A percentile compares a stretch with the other conserved stretches of the same genome.
phyloP scores from a whole-genome alignment of 2,888 invertebrate species.

The Rhabditoides inermis region DNA sequence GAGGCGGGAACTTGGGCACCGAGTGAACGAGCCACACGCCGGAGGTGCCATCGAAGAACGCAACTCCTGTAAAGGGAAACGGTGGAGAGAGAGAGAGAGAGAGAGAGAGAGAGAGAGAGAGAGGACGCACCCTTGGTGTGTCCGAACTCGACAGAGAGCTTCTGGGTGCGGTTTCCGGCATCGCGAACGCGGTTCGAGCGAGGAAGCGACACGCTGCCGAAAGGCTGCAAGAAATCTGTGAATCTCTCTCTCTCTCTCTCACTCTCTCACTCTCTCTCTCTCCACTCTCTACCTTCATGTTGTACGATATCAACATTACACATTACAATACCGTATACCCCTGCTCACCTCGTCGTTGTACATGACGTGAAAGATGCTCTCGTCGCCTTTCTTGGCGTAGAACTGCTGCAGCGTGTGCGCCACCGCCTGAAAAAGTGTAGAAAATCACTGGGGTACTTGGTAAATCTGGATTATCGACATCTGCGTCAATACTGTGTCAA shows the following conservation, averaged over 20 bases:
- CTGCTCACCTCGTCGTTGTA: slow-evolving; percentile 71
- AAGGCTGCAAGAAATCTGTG: not conserved
- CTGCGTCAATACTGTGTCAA: not conserved
- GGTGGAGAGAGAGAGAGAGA: not conserved
- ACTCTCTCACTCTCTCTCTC: not conserved
- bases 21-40: slow-evolving; percentile 89
- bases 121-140: slow-evolving; percentile 29
- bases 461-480: no score
- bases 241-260: not conserved
- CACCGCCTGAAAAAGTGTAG: slow-evolving; percentile 37
- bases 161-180: not conserved
- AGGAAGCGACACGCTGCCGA: not conserved
- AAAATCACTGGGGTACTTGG: not conserved
- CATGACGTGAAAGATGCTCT: slow-evolving; percentile 54
- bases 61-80: slow-evolving; percentile 54
- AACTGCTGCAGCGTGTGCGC: slow-evolving; percentile 42
- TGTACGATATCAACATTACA: slow-evolving; percentile 1
- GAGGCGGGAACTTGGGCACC: slow-evolving; percentile 72
- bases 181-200: not conserved
- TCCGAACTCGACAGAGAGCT: slow-evolving; percentile 14
- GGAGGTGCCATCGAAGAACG: slow-evolving; percentile 63
- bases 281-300: slow-evolving; percentile 4
- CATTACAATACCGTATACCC: not conserved
- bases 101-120: not conserved
- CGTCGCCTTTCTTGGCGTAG: slow-evolving; percentile 28